Conservation (phyloP, 2,797 vertebrate species). For the Poeciliopsis paucimaculata region DNA sequence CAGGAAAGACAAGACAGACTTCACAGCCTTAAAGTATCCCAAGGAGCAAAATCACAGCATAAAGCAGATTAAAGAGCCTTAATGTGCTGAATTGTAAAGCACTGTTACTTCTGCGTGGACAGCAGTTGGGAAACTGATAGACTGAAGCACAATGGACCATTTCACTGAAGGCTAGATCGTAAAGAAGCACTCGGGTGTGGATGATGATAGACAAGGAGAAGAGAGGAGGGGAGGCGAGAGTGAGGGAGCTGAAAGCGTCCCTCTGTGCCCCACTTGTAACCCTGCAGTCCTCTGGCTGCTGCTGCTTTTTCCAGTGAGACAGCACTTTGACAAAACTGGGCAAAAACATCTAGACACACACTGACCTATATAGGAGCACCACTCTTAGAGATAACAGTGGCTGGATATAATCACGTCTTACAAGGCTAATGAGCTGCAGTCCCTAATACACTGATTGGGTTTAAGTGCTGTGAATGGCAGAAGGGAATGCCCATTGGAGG, state of each 20-base stretch:
- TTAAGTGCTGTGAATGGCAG: conserved; percentile 38
- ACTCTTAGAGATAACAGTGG: conserved; percentile 37
- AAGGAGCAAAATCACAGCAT: conserved; percentile 35
- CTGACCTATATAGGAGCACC: conserved; percentile 70
- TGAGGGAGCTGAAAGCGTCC: conserved; percentile 56
- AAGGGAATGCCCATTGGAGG: conserved; percentile 24
- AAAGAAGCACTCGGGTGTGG: conserved; percentile 61
- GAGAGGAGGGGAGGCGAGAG: conserved; percentile 28
- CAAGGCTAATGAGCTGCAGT: conserved; percentile 32
- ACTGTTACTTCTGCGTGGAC: conserved; percentile 35
- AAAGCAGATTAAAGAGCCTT: conserved; percentile 42
- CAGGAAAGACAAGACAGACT: conserved; percentile 13
- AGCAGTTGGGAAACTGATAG: conserved; percentile 53
- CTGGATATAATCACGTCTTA: conserved; percentile 40
- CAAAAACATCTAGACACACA: conserved; percentile 46
- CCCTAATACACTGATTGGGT: conserved; percentile 36
- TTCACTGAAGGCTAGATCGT: conserved; percentile 67
- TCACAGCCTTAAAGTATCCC: conserved; percentile 11
- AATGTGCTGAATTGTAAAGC: conserved; percentile 48
- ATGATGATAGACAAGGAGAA: conserved; percentile 54
- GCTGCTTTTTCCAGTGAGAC: conserved; percentile 57
- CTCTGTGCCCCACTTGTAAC: conserved; percentile 52
- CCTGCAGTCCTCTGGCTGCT: conserved; percentile 45
- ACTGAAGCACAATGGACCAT: conserved; percentile 62
- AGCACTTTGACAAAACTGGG: conserved; percentile 60